A percentile compares a stretch with the other conserved stretches of the same genome.
Evolutionary conservation across 2,797 vertebrate species (phyloP).

Genomic region (Paratrypauchen microcephalus): DNA sequence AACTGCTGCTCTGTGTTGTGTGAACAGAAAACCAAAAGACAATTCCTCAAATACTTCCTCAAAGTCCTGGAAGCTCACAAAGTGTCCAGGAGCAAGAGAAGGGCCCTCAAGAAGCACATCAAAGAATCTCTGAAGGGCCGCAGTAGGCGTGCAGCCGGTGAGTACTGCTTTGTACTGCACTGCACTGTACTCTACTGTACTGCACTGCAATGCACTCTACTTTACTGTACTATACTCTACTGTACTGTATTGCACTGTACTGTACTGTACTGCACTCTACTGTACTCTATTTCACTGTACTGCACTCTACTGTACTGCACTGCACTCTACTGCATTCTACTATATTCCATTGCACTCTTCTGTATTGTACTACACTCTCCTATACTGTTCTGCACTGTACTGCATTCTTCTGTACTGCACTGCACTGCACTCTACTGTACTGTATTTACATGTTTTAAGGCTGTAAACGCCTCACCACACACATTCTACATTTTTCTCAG

Average conservation of each 20-base stretch:
- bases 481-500: too few relatives aligned
- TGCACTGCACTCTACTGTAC: too few relatives aligned
- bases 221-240: neutral
- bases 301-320: neutral
- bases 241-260: neutral
- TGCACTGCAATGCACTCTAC: neutral
- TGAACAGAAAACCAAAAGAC: conserved; percentile 50
- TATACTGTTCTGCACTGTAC: too few relatives aligned
- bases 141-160: conserved; percentile 53
- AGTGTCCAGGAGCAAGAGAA: conserved; percentile 10
- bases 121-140: neutral
- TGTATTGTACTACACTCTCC: too few relatives aligned
- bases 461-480: too few relatives aligned
- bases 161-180: conserved; percentile 14
- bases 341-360: too few relatives aligned
- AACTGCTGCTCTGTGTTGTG: neutral
- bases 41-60: conserved; percentile 55
- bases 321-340: too few relatives aligned
- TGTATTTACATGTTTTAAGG: too few relatives aligned
- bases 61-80: fast-evolving
- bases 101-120: conserved; percentile 31
- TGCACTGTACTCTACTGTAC: neutral
- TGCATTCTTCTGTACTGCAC: too few relatives aligned
- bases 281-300: too few relatives aligned
- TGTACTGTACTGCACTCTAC: neutral